A percentile compares a stretch with the other conserved stretches of the same genome.
phyloP scores from a whole-genome alignment of 2,888 invertebrate genomes.

The Habrosyne pyritoides region DNA sequence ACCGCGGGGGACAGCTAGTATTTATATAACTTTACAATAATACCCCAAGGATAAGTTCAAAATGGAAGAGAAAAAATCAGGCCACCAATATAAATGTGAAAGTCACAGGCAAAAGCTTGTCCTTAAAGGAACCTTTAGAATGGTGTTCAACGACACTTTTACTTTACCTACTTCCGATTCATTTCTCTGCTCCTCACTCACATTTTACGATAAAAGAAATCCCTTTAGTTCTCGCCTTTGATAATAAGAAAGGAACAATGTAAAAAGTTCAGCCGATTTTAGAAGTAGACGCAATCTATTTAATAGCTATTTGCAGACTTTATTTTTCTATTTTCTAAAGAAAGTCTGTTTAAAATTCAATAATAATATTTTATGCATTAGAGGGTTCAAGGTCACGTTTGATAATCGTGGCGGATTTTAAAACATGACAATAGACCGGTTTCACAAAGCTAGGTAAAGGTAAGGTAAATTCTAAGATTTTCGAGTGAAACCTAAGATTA shows the following conservation, averaged over 20 bases:
- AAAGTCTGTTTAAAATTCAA: background rate
- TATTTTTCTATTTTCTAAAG: background rate
- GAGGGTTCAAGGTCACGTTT: no score
- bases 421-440: no score
- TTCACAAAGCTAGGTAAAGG: no score
- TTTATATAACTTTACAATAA: no score
- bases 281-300: background rate
- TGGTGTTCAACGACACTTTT: conserved; percentile 3
- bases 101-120: background rate
- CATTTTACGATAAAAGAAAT: conserved; percentile 4
- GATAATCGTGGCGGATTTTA: no score
- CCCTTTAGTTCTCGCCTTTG: conserved; percentile 4
- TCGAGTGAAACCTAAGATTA: no score
- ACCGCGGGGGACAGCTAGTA: no score
- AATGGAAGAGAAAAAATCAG: background rate
- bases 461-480: no score
- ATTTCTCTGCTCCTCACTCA: conserved; percentile 2
- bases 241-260: conserved; percentile 4
- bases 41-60: background rate
- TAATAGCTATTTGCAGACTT: background rate
- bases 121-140: background rate
- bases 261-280: background rate
- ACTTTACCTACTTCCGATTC: conserved; percentile 1
- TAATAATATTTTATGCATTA: background rate
- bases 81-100: background rate